Evolutionary conservation across 30 jellyfish, hydroid and myxozoan genomes (phyloP).

Genomic region (Aurelia coerulea): DNA sequence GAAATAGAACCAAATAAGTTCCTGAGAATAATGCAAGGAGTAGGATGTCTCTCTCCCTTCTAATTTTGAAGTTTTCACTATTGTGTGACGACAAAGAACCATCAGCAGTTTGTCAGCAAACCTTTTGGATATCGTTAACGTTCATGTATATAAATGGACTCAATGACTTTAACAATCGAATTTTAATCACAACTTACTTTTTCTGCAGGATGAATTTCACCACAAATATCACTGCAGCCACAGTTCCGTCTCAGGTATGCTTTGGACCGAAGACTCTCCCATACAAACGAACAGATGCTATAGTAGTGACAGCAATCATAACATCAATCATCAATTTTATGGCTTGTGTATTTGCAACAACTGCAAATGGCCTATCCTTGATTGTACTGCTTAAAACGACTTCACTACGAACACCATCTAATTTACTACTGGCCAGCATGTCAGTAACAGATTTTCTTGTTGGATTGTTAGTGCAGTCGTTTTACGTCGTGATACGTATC

Average conservation of each 20-base stretch:
- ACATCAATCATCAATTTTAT: slow-evolving; percentile 11
- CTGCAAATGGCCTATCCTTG: slow-evolving; percentile 1
- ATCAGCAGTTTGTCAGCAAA: no score
- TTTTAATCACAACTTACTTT: no score
- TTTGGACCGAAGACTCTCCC: background rate
- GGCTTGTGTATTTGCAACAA: slow-evolving; percentile 1
- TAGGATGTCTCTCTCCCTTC: no score
- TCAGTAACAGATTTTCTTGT: slow-evolving; percentile 33
- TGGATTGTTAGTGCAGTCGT: slow-evolving; percentile 25
- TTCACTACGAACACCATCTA: slow-evolving; percentile 24
- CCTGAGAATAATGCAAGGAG: no score
- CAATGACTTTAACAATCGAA: no score
- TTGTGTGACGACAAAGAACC: no score
- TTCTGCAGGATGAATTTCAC: no score
- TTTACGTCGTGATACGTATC: slow-evolving; percentile 27
- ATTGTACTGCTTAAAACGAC: background rate
- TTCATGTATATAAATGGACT: no score
- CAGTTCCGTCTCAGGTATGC: background rate
- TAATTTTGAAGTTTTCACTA: no score
- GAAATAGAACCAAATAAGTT: no score
- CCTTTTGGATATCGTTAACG: no score
- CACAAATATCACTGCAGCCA: no score
- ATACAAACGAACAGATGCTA: slow-evolving; percentile 7
- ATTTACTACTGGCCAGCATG: slow-evolving; percentile 36
- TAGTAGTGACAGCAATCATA: background rate